Evolutionary conservation across 2,888 invertebrate species (phyloP).

Genomic region (Hoplodrina blanda): DNA sequence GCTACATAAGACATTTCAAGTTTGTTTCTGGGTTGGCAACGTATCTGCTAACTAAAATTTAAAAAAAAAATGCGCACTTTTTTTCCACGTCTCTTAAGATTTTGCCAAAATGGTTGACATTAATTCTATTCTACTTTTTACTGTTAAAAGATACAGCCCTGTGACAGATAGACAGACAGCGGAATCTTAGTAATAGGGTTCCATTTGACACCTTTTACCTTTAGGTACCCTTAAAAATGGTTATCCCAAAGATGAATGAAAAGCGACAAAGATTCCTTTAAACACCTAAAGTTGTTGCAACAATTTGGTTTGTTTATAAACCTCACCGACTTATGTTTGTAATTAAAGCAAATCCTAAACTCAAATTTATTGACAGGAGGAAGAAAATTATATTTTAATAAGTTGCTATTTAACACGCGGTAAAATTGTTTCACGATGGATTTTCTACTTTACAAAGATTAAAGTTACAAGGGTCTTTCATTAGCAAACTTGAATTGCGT

Average conservation of each 20-base stretch:
- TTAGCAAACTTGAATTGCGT: constrained; percentile 83
- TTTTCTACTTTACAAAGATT: constrained; percentile 80
- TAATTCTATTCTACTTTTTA: too few species aligned
- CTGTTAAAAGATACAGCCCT: too few species aligned
- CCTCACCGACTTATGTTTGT: constrained; percentile 6
- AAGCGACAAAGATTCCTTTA: not conserved
- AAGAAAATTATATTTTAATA: constrained; percentile 43
- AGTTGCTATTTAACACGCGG: constrained; percentile 53
- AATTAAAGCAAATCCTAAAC: constrained; percentile 36
- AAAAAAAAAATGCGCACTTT: too few species aligned
- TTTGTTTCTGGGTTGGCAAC: too few species aligned
- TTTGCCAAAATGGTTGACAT: too few species aligned
- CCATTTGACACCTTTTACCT: too few species aligned
- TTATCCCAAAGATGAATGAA: not conserved
- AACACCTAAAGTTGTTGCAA: not conserved
- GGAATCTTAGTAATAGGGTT: too few species aligned
- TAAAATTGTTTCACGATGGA: constrained; percentile 78
- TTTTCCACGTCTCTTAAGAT: too few species aligned
- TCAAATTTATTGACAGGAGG: constrained; percentile 39
- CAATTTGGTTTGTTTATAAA: constrained; percentile 8
- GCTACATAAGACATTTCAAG: too few species aligned
- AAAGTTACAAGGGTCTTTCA: constrained; percentile 83
- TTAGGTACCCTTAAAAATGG: not conserved
- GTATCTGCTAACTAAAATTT: too few species aligned
- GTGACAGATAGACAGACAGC: too few species aligned